Evolutionary conservation across 2,888 invertebrate species (phyloP), one percentile per base, ranked within the genome.

Genomic region (Spatulosminthurus flaviceps): DNA sequence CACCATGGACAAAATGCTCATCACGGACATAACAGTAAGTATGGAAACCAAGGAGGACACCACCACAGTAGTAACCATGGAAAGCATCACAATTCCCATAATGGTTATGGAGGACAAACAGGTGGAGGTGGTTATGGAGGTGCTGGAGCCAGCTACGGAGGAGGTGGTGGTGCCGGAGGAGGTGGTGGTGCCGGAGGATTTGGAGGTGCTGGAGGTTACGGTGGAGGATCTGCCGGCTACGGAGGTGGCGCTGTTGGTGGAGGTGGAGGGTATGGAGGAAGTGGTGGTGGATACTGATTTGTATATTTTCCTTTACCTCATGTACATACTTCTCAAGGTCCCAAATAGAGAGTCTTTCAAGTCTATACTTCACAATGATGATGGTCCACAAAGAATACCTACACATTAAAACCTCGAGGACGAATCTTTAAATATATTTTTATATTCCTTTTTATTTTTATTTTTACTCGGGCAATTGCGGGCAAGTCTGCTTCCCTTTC

Each of bases 21-120:
- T 70, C 84, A 85, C 76, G 84, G 83, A n/a, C 78, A 81, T 16
- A 80, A 83, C 29, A 75, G 66, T 28, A 70, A 81, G 19, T 76
- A 81, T 22, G 81, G 81, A 21, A 81, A 81, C 42, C 60, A 81
- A 51, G 81, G 78, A 42, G 69, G 70, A 22, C 29, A 80, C n/a
- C 71, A 80, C 21, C 80, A 80, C 28, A 29, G 29, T 22, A 70
- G 76, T 13, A n/a, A 34, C 11, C 76, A 78, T 21, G 75, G 75
- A 1, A 69, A 80, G 16, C 78, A 74, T 28, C 71, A 78, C 29
- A 69, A 77, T 60, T 42, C 42, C 29, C 43, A 75, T 22, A 24
- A 51, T 22, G 73, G 71, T 43, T 77, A 81, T 19, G 80, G 81
- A 11, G 21, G 60, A 42, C 70, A 67, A 28, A n/a, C 70, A 19